These are phyloP conservation scores for Ptychodera flava DNA, from an alignment of 35 echinoderm and acorn worm species.

Conservation along the genomic window DNA sequence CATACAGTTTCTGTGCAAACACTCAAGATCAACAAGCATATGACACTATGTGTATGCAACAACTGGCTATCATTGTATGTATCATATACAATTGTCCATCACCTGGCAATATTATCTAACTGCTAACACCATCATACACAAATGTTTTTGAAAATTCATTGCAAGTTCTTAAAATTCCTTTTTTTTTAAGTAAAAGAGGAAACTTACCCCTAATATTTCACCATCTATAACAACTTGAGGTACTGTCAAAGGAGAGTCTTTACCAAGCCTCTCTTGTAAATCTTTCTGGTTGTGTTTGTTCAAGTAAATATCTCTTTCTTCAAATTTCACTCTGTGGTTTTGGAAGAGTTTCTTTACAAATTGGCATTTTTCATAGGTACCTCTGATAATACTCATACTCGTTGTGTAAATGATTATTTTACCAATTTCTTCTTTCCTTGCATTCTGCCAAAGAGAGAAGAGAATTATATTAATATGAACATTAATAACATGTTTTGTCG, in stretches of 20 bases:
- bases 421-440: constrained; percentile 64
- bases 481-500: no score
- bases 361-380: constrained; percentile 92
- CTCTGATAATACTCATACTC: constrained; percentile 79
- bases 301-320: constrained; percentile 91
- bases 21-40: neutral
- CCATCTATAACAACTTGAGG: constrained; percentile 94
- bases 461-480: no score
- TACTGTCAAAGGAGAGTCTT: constrained; percentile 44
- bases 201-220: constrained; percentile 87
- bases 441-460: constrained; percentile 31
- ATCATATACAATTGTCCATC: no score
- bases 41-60: neutral
- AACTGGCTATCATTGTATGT: neutral
- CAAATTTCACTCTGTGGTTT: constrained; percentile 83
- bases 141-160: no score
- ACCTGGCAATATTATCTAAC: no score
- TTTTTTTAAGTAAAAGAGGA: no score
- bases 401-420: constrained; percentile 95
- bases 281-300: constrained; percentile 79
- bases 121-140: no score
- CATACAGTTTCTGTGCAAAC: neutral
- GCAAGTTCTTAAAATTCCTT: no score
- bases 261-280: constrained; percentile 55
- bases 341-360: constrained; percentile 89